Percentiles rank a stretch among this genome's conserved stretches.
phyloP scores from a whole-genome alignment of 37 sponge, comb jelly and placozoan genomes.

The Axinella damicornis region DNA sequence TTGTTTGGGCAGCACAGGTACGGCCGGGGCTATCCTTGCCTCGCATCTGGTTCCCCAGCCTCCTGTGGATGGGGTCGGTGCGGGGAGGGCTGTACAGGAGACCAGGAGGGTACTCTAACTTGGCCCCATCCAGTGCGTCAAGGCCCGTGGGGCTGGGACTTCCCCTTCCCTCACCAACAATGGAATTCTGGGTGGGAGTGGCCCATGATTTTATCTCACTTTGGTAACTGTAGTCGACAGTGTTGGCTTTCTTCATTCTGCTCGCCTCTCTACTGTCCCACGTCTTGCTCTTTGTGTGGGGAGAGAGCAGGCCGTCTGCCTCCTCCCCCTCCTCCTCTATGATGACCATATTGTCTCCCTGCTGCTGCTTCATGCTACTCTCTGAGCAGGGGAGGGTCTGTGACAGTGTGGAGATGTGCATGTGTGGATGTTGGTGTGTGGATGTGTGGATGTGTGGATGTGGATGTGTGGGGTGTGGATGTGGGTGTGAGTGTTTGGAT shows the following conservation, averaged over 20 bases:
- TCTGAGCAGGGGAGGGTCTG: not conserved
- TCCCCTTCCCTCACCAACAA: too few relatives aligned
- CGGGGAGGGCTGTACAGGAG: not conserved
- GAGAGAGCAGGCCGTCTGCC: not conserved
- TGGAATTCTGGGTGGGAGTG: too few relatives aligned
- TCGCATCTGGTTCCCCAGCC: not conserved
- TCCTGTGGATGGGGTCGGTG: constrained; percentile 16
- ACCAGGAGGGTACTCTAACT: not conserved
- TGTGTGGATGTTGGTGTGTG: not conserved
- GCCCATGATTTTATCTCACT: too few relatives aligned
- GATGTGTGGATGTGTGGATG: not conserved
- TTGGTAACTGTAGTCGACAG: too few relatives aligned
- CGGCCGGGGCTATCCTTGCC: too few relatives aligned
- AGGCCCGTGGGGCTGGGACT: too few relatives aligned
- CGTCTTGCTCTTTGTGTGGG: not conserved
- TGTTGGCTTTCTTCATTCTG: constrained; percentile 10
- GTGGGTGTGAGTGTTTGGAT: too few relatives aligned
- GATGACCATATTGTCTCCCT: too few relatives aligned
- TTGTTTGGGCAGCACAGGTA: too few relatives aligned
- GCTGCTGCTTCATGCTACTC: too few relatives aligned
- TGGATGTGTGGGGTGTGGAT: too few relatives aligned
- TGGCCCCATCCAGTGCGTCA: too few relatives aligned
- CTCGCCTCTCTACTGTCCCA: not conserved
- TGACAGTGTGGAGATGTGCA: not conserved
- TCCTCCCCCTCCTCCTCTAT: not conserved